Base-by-base conservation (phyloP, 2,888 invertebrate species). In the Drosophila longiperda region DNA sequence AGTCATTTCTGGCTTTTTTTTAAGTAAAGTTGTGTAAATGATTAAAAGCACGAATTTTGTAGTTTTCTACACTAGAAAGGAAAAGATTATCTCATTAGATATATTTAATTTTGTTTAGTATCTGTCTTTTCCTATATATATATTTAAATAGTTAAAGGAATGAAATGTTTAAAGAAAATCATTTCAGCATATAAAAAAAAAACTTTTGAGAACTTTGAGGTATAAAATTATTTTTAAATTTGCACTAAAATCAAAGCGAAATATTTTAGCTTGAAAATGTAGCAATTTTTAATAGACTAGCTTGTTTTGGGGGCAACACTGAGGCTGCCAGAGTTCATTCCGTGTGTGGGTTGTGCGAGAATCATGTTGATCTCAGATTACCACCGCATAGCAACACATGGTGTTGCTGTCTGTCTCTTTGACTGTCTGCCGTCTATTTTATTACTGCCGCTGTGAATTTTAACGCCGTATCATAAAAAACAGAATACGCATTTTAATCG, bases 371-470 rank as follows among this genome's bases (percentile, higher is more conserved):
- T 57, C 80, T 78, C 80, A 49, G 62, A 73, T 78, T 78, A 78
- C 78, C 75, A 66, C 59, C 82, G 66, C 80, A 61, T 71, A 65
- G 78, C 66, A 82, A 74, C 82, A 82, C 66, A 79, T 82, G 81
- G 53, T 20, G 59, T 48, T 59, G 50, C 52, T 32, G 42, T 8
- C 38, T 29, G 52, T 68, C 60, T 36, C 33, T 52, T 26, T 57
- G 50, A 17, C 45, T 58, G 34, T 55, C 33, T 36, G 33, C 29
- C 49, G 29, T 40, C 52, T 62, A 59, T 82, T 74, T 80, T 74
- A 77, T 77, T 65, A 79, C 75, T 72, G 76, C 63, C 72, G 68
- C 57, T 54, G 87, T 87, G 87, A 89, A 73, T 87, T 87, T 87
- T 84, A 85, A 77, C 89, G 85, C 70, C 59, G 26, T 65, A 69